Evolutionary conservation across 1,140 invertebrate genomes (phyloP), one percentile per base, ranked within the genome.

Genomic region (Drosophila nebulosa): DNA sequence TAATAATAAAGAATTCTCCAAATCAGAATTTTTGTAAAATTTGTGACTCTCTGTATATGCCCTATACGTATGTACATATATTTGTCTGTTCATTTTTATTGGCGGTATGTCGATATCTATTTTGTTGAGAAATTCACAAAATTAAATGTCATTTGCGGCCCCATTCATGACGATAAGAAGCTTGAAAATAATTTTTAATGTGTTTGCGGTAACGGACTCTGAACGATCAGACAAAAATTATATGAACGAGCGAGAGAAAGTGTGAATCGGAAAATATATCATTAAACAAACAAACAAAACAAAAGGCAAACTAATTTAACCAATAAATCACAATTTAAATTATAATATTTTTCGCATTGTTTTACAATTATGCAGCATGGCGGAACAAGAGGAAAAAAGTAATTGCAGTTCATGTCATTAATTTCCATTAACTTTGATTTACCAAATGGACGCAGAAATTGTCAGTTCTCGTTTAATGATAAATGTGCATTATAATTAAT

Each of bases 61-160:
- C 39, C 14, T 22, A 39, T 7, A n/a, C 59, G 9, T 14, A 46
- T 24, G 21, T 35, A 18, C 9, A 12, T 18, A 57, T 14, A 52
- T 61, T 30, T 78, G 32, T n/a, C n/a, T 22, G 5, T 27, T n/a
- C 18, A 22, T 52, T 51, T 71, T 16, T 67, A 62, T 75, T 73
- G 75, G 32, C 59, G 52, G 42, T 63, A 46, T 18, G 59, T 64
- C 79, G 74, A 88, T 85, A 86, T 88, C 81, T 75, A 88, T 75
- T 55, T 21, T 18, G 81, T 77, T 74, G 62, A 66, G 77, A 81
- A 86, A 64, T 69, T 80, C 70, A 78, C 78, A 86, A 55, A 81
- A 86, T 88, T 78, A 86, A 86, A 88, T 81, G 64, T 46, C 78
- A 75, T 85, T 86, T 83, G 78, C 81, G 81, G 81, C 81, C 88